phyloP scores from a whole-genome alignment of 2,113 vertebrate species.

The Labeo catla region DNA sequence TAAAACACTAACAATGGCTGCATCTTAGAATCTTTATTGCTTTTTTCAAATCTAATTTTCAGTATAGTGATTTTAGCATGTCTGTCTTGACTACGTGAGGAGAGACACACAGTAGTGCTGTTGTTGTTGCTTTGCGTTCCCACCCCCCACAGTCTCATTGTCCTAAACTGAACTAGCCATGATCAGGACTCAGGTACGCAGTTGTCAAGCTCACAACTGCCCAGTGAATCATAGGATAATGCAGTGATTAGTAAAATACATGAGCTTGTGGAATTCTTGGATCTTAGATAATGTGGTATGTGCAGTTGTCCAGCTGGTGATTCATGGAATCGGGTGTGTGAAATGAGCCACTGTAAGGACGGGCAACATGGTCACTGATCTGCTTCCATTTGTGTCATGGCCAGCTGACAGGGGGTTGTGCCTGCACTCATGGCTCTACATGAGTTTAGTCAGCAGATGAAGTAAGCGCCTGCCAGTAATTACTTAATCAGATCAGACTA shows the following conservation, averaged over 20 bases:
- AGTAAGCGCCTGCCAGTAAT: constrained; percentile 60
- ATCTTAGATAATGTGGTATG: constrained; percentile 5
- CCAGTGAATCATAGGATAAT: background rate
- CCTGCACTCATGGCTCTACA: constrained; percentile 53
- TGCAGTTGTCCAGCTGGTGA: background rate
- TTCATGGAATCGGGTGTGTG: constrained; percentile 26
- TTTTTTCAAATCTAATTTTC: background rate
- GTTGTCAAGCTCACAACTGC: background rate
- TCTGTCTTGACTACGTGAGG: background rate
- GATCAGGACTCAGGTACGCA: background rate
- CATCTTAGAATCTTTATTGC: background rate
- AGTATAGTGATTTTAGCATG: background rate
- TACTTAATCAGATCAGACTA: constrained; percentile 68
- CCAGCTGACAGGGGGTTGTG: constrained; percentile 63
- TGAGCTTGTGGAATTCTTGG: background rate
- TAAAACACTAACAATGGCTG: background rate
- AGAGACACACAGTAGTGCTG: background rate
- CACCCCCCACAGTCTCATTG: constrained; percentile 18
- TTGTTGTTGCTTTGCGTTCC: constrained; percentile 11
- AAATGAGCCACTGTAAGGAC: constrained; percentile 28
- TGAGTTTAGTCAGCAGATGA: constrained; percentile 65
- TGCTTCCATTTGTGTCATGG: constrained; percentile 50
- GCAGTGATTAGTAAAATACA: constrained; percentile 19
- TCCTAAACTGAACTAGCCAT: background rate
- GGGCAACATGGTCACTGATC: background rate